Conservation (phyloP, 2,797 vertebrate genomes). For the Rallus crepitans region DNA sequence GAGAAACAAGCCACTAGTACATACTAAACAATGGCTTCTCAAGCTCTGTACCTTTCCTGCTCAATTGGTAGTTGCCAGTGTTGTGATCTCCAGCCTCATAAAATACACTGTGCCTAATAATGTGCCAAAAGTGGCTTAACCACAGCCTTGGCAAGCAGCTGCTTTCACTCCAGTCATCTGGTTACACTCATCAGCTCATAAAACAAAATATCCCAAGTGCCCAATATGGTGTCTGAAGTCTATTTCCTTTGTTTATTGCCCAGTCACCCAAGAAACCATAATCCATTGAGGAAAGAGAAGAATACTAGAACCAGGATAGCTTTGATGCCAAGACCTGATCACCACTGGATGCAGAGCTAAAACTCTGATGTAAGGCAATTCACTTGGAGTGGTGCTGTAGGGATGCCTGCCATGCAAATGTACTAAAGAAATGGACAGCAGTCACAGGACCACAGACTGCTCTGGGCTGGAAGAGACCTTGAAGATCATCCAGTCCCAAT, state of each 20-base stretch:
- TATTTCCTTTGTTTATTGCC: background rate
- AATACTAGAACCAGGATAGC: background rate
- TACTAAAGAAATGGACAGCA: background rate
- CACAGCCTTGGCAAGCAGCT: background rate
- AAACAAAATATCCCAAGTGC: background rate
- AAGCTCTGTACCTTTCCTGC: background rate
- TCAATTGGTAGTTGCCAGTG: background rate
- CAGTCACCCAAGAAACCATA: background rate
- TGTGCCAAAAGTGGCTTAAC: background rate
- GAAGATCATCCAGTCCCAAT: too few species aligned
- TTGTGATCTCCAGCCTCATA: background rate
- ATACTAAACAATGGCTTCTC: background rate
- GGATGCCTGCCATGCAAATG: background rate
- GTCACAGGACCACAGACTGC: background rate
- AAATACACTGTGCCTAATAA: background rate
- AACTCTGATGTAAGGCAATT: background rate
- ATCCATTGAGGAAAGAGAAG: background rate
- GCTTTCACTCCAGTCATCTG: conserved; percentile 7
- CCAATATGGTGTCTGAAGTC: background rate
- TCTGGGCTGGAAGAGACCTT: too few species aligned
- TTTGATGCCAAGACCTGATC: background rate
- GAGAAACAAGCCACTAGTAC: background rate
- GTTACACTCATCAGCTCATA: conserved; percentile 2
- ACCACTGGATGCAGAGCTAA: background rate
- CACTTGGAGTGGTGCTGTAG: background rate